phyloP scores from a whole-genome alignment of 2,888 invertebrate species.

The Cheilosia pagana region DNA sequence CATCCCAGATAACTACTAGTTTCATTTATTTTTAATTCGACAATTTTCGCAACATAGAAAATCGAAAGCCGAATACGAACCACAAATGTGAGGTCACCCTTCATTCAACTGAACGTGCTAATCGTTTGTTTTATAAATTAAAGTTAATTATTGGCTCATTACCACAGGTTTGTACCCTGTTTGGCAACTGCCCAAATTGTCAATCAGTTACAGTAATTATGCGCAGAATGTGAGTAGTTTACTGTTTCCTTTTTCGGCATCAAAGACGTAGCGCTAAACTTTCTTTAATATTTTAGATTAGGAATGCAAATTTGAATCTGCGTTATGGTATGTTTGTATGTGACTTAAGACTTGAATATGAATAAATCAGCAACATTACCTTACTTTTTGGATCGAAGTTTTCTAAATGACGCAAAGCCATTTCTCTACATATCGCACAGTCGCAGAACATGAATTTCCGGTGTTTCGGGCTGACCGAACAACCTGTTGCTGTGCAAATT shows the following conservation, averaged over 20 bases:
- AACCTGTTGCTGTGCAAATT: too few relatives aligned
- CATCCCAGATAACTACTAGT: too few relatives aligned
- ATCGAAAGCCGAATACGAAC: background rate
- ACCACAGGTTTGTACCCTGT: constrained; percentile 22
- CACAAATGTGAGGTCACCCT: constrained; percentile 10
- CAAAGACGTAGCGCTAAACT: constrained; percentile 4
- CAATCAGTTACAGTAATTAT: background rate
- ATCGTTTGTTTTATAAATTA: background rate
- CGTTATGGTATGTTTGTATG: background rate
- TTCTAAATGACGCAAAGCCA: too few relatives aligned
- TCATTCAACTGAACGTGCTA: constrained; percentile 4
- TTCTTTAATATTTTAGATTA: background rate
- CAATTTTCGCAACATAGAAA: constrained; percentile 7
- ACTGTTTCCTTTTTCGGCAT: constrained; percentile 1
- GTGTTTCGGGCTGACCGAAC: too few relatives aligned
- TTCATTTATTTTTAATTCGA: background rate
- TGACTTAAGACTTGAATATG: background rate
- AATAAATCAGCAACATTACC: too few relatives aligned
- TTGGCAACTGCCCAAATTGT: constrained; percentile 27
- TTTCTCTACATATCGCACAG: too few relatives aligned
- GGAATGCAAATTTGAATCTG: too few relatives aligned
- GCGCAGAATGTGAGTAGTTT: constrained; percentile 7
- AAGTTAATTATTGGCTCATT: constrained; percentile 32
- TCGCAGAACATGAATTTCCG: too few relatives aligned
- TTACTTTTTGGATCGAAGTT: too few relatives aligned